Evolutionary conservation across 2,797 vertebrate species (phyloP).

Genomic region (Eospalax fontanierii): DNA sequence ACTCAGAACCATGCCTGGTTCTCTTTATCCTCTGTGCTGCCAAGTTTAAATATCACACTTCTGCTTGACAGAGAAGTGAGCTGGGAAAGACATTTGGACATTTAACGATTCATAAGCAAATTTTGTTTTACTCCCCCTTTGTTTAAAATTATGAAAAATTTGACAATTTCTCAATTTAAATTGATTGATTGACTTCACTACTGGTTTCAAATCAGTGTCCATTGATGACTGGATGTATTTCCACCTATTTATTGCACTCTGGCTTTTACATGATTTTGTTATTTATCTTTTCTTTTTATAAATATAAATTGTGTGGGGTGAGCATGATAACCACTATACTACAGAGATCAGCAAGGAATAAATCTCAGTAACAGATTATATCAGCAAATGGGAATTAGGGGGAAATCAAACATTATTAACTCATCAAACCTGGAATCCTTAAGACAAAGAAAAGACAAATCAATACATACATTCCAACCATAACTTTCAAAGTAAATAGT

Average conservation of each 20-base stretch:
- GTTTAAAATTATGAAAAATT: conserved; percentile 29
- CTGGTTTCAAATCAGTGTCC: background rate
- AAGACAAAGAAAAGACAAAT: too few relatives aligned
- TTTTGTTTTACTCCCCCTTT: background rate
- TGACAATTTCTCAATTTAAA: background rate
- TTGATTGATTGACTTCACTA: background rate
- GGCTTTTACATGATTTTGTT: conserved; percentile 41
- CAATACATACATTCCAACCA: too few relatives aligned
- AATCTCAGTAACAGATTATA: too few relatives aligned
- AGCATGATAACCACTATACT: too few relatives aligned
- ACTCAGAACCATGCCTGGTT: background rate
- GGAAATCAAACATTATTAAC: too few relatives aligned
- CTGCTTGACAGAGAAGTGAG: background rate
- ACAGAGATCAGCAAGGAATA: too few relatives aligned
- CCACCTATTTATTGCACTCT: background rate
- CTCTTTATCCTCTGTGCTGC: background rate
- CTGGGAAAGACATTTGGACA: background rate
- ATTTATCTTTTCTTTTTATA: background rate
- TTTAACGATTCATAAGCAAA: background rate
- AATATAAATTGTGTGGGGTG: background rate
- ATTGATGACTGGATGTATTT: background rate
- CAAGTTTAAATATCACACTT: background rate
- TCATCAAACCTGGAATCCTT: too few relatives aligned
- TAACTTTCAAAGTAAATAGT: too few relatives aligned
- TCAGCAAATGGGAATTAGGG: too few relatives aligned